Percentiles rank a stretch among this genome's conserved stretches.
Evolutionary conservation across 2,888 invertebrate genomes (phyloP).

Genomic region (Scaptomyza cyrtandrae): DNA sequence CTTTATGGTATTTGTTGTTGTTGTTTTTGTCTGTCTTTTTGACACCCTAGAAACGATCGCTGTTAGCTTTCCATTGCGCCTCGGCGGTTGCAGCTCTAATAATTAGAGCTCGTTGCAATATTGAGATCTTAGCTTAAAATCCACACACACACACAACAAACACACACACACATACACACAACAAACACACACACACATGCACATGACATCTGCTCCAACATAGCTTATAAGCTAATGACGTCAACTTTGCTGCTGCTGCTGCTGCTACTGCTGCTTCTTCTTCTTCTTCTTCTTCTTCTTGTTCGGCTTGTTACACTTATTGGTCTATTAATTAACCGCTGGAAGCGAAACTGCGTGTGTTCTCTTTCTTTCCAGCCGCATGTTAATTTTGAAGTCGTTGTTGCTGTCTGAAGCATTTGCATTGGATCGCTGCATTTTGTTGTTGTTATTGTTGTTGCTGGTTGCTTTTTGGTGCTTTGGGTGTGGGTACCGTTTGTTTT

Average conservation of each 20-base stretch:
- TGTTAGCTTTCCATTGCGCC: slow-evolving; percentile 4
- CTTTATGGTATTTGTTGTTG: no score
- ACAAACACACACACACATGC: slow-evolving; percentile 25
- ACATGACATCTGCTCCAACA: not conserved
- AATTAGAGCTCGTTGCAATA: slow-evolving; percentile 50
- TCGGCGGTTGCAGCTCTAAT: slow-evolving; percentile 28
- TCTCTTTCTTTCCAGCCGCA: slow-evolving; percentile 23
- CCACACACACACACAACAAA: slow-evolving; percentile 22
- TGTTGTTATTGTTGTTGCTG: not conserved
- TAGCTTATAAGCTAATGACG: slow-evolving; percentile 36
- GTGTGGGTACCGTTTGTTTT: slow-evolving; percentile 40
- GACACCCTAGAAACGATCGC: slow-evolving; percentile 28
- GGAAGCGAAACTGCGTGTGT: slow-evolving; percentile 24
- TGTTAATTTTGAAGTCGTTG: slow-evolving; percentile 28
- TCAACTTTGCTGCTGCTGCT: slow-evolving; percentile 32
- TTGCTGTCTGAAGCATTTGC: slow-evolving; percentile 35
- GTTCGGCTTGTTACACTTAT: slow-evolving; percentile 23
- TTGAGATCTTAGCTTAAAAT: slow-evolving; percentile 44
- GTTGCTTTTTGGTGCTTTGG: slow-evolving; percentile 22
- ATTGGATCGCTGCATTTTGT: slow-evolving; percentile 42
- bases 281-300: slow-evolving; percentile 1
- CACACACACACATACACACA: slow-evolving; percentile 14
- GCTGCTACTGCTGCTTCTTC: slow-evolving; percentile 9
- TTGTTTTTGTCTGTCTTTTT: not conserved
- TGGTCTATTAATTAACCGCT: slow-evolving; percentile 47